phyloP scores from a whole-genome alignment of 2,797 vertebrate genomes.

The Cyclopterus lumpus region DNA sequence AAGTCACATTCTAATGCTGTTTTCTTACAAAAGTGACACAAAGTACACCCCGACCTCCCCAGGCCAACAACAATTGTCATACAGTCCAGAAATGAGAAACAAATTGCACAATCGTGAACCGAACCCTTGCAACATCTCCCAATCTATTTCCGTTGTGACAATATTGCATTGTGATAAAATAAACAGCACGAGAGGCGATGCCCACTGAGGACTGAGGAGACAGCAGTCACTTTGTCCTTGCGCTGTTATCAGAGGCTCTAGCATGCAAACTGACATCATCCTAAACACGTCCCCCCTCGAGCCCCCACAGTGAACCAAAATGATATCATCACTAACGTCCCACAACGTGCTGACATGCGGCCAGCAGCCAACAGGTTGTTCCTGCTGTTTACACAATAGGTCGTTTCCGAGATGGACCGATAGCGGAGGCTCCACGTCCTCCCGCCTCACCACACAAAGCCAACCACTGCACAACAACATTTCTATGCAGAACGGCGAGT shows the following conservation, averaged over 20 bases:
- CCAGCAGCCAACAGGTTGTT: slow-evolving; percentile 52
- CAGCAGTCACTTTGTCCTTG: slow-evolving; percentile 12
- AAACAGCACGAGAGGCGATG: slow-evolving; percentile 17
- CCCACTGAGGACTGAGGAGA: slow-evolving; percentile 12
- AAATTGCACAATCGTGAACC: slow-evolving; percentile 1
- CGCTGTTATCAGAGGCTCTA: slow-evolving; percentile 5
- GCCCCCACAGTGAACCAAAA: background rate
- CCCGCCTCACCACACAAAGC: background rate
- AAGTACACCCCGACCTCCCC: background rate
- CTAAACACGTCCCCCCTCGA: slow-evolving; percentile 26
- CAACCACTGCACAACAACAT: slow-evolving; percentile 1
- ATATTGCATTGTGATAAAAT: slow-evolving; percentile 35
- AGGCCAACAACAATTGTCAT: background rate
- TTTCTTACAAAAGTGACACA: background rate
- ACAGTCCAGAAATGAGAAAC: slow-evolving; percentile 1
- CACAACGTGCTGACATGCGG: slow-evolving; percentile 41
- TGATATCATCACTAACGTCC: slow-evolving; percentile 36
- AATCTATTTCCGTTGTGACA: slow-evolving; percentile 43
- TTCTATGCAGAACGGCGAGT: slow-evolving; percentile 10
- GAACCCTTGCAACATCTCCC: slow-evolving; percentile 25
- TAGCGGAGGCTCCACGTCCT: slow-evolving; percentile 33
- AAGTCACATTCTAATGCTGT: background rate
- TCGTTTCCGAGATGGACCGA: slow-evolving; percentile 51
- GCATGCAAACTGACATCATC: slow-evolving; percentile 50
- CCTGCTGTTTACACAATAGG: slow-evolving; percentile 68